Conservation (phyloP, 2,888 invertebrate species). For the Acleris literana region DNA sequence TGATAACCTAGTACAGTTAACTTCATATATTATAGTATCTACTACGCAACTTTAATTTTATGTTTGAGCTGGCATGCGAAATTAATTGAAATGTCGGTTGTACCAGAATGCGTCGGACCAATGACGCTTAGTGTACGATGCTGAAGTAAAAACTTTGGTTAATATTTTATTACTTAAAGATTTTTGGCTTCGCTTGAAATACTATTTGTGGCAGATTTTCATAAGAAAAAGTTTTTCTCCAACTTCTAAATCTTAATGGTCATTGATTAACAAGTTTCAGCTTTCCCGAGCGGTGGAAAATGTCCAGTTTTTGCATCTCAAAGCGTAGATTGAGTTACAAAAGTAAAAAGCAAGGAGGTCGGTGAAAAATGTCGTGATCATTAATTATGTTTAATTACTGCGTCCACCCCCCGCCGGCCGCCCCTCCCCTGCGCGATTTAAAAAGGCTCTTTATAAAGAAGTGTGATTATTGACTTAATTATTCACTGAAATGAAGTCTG, state of each 20-base stretch:
- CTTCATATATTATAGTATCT: too few species aligned
- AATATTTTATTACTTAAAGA: too few species aligned
- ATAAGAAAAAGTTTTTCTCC: not conserved
- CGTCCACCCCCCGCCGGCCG: not conserved
- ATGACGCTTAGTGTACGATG: too few species aligned
- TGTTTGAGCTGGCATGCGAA: too few species aligned
- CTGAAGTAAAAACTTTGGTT: too few species aligned
- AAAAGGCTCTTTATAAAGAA: constrained; percentile 34
- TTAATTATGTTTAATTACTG: constrained; percentile 36
- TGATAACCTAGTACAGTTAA: too few species aligned
- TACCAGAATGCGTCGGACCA: too few species aligned
- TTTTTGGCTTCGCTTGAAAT: too few species aligned
- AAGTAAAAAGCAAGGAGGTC: constrained; percentile 29
- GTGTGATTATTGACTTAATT: constrained; percentile 37
- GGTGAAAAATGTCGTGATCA: constrained; percentile 34
- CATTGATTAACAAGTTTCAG: constrained; percentile 9
- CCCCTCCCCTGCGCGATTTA: constrained; percentile 22
- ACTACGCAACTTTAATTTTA: too few species aligned
- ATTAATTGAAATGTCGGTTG: too few species aligned
- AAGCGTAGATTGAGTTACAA: constrained; percentile 36
- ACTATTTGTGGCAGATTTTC: too few species aligned
- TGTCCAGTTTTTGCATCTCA: constrained; percentile 30
- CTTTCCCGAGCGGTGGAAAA: constrained; percentile 8
- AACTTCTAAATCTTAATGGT: not conserved
- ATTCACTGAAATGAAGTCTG: constrained; percentile 32